Conservation (phyloP, 2,113 vertebrate species). For the Megaptera novaeangliae region DNA sequence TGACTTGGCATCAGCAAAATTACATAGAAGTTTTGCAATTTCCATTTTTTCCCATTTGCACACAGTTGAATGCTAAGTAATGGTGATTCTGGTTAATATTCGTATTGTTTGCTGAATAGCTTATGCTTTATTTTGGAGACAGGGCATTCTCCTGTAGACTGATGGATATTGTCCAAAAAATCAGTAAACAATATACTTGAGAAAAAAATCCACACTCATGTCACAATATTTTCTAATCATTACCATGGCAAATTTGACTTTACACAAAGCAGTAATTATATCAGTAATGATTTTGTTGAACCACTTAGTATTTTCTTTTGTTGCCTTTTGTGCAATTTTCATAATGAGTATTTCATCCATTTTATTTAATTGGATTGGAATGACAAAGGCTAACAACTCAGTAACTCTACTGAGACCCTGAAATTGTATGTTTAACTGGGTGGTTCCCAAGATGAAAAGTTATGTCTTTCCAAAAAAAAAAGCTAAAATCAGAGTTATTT, state of each 20-base stretch:
- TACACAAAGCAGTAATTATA: neutral
- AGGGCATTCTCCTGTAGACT: neutral
- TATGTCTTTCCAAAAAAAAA: neutral
- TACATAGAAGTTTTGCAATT: neutral
- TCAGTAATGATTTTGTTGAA: neutral
- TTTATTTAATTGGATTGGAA: neutral
- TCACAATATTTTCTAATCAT: constrained; percentile 23
- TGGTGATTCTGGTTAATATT: neutral
- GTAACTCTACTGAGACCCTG: neutral
- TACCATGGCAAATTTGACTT: neutral
- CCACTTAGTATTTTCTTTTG: neutral
- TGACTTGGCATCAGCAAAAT: neutral
- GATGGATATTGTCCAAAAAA: neutral
- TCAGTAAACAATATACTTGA: neutral
- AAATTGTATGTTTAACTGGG: neutral
- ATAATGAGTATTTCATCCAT: neutral
- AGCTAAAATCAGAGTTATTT: neutral
- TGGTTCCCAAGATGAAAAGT: neutral
- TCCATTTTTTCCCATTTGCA: neutral
- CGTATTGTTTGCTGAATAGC: neutral
- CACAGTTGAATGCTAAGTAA: neutral
- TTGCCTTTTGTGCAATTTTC: neutral
- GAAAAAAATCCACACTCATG: neutral
- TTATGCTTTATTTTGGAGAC: neutral
- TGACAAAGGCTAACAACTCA: neutral